Evolutionary conservation across 2,797 vertebrate species (phyloP), one percentile per base, ranked within the genome.

Genomic region (Gobio occitaniae): DNA sequence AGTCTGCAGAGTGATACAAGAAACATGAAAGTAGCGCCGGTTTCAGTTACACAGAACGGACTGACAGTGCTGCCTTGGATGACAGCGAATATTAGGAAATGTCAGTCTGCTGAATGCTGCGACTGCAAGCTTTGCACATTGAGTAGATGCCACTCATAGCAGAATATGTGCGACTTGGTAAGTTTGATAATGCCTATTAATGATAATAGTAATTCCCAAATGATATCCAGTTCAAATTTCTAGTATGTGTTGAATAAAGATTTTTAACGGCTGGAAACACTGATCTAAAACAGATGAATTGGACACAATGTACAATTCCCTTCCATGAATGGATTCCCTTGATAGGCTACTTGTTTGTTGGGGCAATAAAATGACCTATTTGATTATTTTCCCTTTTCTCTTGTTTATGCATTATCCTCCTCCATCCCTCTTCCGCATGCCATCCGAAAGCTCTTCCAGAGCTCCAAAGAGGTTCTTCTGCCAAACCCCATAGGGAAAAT

Each of bases 321-420:
- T 29, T 48, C 72, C 87, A 59, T 92, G 88, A 92, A 91, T 87
- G 86, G 78, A 89, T 48, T 79, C 86, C 77, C 85, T 90, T 91
- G 88, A 92, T 89, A 59, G 9, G 4, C n/a, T 63, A 70, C 10
- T 72, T 89, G 83, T 86, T 90, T 88, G 88, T 87, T 90, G 41
- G 86, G 83, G 74, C 75, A 85, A 77, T 79, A 86, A 85, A 91
- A 88, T 7, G 54, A 85, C 71, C 85, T 7, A 68, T 63, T 47
- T 78, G 88, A 83, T 91, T 87, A 89, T 90, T 92, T 89, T 85
- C 66, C 78, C 79, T 90, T 78, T 76, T 68, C 74, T 32, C 61
- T 25, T 80, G 70, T 66, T 74, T 85, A 44, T 69, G 12, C 3
- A 5, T 36, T 38, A 61, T 65, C 61, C 29, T 79, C 29, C 41